Percentiles rank a stretch among this genome's conserved stretches.
These are phyloP conservation scores for Tinea semifulvella DNA, from an alignment of 2,888 invertebrate genomes.

Conservation along the genomic window DNA sequence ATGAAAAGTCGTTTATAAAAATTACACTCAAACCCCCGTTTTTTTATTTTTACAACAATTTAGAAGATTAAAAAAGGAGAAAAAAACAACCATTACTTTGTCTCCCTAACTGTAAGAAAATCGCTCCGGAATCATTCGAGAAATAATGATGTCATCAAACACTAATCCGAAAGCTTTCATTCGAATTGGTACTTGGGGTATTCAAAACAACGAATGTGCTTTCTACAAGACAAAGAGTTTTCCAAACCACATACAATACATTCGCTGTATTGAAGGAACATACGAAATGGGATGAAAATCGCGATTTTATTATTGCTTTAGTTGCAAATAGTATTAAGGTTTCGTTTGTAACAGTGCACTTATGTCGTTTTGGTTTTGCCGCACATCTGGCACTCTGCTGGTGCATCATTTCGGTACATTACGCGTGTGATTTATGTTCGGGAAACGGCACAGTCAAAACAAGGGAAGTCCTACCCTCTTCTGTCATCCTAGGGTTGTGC, in stretches of 20 bases:
- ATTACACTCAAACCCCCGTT: constrained; percentile 10
- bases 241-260: too few species aligned
- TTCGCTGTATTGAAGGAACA: too few species aligned
- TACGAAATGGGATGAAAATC: too few species aligned
- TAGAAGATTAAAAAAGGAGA: constrained; percentile 9
- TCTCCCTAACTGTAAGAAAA: constrained; percentile 31
- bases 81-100: constrained; percentile 7
- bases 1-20: background rate
- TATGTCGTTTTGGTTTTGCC: background rate
- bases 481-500: constrained; percentile 4
- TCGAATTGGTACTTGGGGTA: constrained; percentile 40
- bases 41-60: constrained; percentile 2
- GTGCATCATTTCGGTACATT: constrained; percentile 62
- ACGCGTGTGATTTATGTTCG: constrained; percentile 59
- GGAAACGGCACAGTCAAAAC: constrained; percentile 59
- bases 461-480: constrained; percentile 24
- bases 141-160: constrained; percentile 68
- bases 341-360: background rate
- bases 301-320: too few species aligned
- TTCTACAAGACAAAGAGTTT: too few species aligned
- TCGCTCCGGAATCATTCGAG: constrained; percentile 59
- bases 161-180: constrained; percentile 66
- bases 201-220: background rate
- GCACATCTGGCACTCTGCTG: constrained; percentile 20
- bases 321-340: background rate